Conservation (phyloP, 2,888 invertebrate species). For the Malachius bipustulatus region DNA sequence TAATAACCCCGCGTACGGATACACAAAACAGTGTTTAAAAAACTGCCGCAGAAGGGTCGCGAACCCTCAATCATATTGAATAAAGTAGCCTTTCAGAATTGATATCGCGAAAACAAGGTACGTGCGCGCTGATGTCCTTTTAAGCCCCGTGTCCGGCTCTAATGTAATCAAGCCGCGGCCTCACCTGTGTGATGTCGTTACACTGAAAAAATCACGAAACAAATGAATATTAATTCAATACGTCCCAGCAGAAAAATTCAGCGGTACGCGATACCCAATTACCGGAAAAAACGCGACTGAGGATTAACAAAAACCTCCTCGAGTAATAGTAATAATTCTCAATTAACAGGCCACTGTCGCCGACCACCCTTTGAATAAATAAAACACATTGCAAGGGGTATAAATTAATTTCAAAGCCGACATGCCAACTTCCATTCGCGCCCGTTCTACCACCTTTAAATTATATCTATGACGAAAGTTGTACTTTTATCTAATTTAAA, state of each 20-base stretch:
- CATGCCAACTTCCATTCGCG: slow-evolving; percentile 21
- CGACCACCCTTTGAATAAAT: slow-evolving; percentile 30
- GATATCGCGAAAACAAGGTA: no score
- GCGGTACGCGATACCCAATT: slow-evolving; percentile 26
- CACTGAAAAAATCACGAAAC: slow-evolving; percentile 24
- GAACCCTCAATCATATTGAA: no score
- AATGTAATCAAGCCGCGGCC: background rate
- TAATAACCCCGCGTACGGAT: no score
- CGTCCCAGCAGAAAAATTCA: slow-evolving; percentile 34
- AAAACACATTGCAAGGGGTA: slow-evolving; percentile 26
- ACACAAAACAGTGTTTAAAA: no score
- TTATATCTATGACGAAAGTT: slow-evolving; percentile 33
- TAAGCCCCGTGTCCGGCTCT: slow-evolving; percentile 1
- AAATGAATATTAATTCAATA: slow-evolving; percentile 36
- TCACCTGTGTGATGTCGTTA: slow-evolving; percentile 12
- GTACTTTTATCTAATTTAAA: slow-evolving; percentile 34
- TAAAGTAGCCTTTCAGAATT: no score
- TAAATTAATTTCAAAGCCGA: slow-evolving; percentile 30
- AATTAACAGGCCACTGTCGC: slow-evolving; percentile 27
- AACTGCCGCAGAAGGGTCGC: no score
- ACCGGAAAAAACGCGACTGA: slow-evolving; percentile 18
- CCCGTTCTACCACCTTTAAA: slow-evolving; percentile 22
- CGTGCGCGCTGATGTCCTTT: no score
- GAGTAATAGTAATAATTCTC: slow-evolving; percentile 34
- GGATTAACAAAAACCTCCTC: slow-evolving; percentile 27